These are phyloP conservation scores for Dicerorhinus sumatrensis DNA, from an alignment of 2,113 vertebrate genomes.

Conservation along the genomic window DNA sequence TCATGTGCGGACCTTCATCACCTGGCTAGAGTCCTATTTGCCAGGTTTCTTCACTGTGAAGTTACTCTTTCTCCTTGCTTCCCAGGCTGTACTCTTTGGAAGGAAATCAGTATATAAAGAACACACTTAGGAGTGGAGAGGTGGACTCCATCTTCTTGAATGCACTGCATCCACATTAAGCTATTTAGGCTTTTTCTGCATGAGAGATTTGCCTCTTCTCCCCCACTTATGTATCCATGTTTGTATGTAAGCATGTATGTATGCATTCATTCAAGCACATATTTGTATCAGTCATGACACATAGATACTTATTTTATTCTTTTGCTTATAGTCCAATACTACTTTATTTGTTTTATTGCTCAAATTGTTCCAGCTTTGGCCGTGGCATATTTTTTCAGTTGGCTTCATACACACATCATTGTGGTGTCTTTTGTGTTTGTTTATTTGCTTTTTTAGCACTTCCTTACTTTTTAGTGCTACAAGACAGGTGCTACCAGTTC, in stretches of 20 bases:
- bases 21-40: not conserved
- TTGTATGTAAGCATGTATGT: not conserved
- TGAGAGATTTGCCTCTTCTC: not conserved
- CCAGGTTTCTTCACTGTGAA: not conserved
- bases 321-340: not conserved
- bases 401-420: not conserved
- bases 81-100: not conserved
- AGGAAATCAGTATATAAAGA: not conserved
- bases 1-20: not conserved
- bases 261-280: not conserved
- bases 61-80: not conserved
- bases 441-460: not conserved
- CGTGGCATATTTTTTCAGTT: not conserved
- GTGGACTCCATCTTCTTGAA: not conserved
- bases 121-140: not conserved
- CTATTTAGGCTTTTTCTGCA: not conserved
- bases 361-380: not conserved
- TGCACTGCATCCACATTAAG: not conserved
- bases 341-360: not conserved
- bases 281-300: not conserved
- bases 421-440: not conserved
- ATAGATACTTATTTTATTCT: not conserved
- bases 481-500: not conserved
- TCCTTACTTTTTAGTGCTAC: not conserved
- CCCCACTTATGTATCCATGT: not conserved